phyloP scores from a whole-genome alignment of 2,888 invertebrate genomes.

The Perdita meconis region DNA sequence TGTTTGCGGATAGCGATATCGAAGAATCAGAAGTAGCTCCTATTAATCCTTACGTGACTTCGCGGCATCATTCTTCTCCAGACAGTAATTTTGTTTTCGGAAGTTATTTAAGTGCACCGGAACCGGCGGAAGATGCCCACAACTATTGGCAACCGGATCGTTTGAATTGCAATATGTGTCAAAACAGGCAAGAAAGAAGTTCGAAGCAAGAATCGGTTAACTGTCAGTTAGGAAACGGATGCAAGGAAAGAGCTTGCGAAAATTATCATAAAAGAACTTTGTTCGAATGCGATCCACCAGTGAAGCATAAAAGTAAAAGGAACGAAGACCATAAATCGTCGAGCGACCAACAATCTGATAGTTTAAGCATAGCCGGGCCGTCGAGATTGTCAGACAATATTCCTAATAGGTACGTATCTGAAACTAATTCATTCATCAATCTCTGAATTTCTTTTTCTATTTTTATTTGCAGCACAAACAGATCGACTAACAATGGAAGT shows the following conservation, averaged over 20 bases:
- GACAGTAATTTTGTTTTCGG: conserved; percentile 73
- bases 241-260: conserved; percentile 63
- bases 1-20: conserved; percentile 88
- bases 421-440: not conserved
- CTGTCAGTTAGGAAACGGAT: conserved; percentile 40
- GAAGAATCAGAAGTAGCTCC: conserved; percentile 85
- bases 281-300: conserved; percentile 66
- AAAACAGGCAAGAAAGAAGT: conserved; percentile 70
- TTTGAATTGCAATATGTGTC: conserved; percentile 74
- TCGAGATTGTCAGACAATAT: conserved; percentile 79
- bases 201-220: conserved; percentile 58
- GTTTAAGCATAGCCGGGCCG: conserved; percentile 78
- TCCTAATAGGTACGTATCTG: conserved; percentile 75
- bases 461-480: conserved; percentile 69
- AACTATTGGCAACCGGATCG: conserved; percentile 69
- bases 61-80: conserved; percentile 67
- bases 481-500: conserved; percentile 66
- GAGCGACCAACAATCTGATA: conserved; percentile 69
- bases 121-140: conserved; percentile 63
- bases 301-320: conserved; percentile 70
- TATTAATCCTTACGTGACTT: conserved; percentile 72
- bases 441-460: conserved; percentile 14
- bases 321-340: conserved; percentile 68
- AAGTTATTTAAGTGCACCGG: conserved; percentile 69
- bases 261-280: conserved; percentile 71